Conservation (phyloP, 23 tunicate species). For the Ciona savignyi region DNA sequence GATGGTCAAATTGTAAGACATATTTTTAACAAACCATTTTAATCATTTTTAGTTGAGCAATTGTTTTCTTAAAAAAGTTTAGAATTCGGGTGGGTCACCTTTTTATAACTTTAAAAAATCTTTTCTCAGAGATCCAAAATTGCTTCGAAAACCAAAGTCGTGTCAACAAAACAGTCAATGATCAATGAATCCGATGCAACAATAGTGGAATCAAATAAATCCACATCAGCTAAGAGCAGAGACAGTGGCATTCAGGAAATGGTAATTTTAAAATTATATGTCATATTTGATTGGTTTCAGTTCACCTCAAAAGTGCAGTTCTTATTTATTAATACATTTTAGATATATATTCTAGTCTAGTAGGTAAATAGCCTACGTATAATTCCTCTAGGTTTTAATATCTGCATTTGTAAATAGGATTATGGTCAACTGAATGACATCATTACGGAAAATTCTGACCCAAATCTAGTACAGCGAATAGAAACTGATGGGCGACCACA, state of each 20-base stretch:
- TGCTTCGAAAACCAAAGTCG: constrained; percentile 41
- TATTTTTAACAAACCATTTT: too few species aligned
- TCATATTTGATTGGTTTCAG: neutral
- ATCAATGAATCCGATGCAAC: constrained; percentile 42
- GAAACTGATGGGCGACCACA: constrained; percentile 39
- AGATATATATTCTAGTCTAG: constrained; percentile 2
- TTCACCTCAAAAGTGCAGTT: neutral
- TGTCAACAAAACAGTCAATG: constrained; percentile 18
- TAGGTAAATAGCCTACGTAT: neutral
- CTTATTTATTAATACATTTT: neutral
- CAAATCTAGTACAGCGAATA: constrained; percentile 35
- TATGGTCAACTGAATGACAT: constrained; percentile 20
- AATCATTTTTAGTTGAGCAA: too few species aligned
- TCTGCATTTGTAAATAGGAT: too few species aligned
- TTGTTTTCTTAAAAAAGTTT: neutral
- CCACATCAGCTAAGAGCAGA: constrained; percentile 81
- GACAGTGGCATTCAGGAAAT: constrained; percentile 88
- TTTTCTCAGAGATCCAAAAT: constrained; percentile 28
- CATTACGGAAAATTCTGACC: constrained; percentile 74
- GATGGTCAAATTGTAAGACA: too few species aligned
- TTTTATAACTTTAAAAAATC: constrained; percentile 2
- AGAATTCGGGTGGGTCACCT: neutral
- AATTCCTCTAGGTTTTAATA: too few species aligned
- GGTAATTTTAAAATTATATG: constrained; percentile 21
- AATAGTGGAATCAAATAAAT: constrained; percentile 21